Evolutionary conservation across 2,113 vertebrate genomes (phyloP).

Genomic region (Dasyurus viverrinus): DNA sequence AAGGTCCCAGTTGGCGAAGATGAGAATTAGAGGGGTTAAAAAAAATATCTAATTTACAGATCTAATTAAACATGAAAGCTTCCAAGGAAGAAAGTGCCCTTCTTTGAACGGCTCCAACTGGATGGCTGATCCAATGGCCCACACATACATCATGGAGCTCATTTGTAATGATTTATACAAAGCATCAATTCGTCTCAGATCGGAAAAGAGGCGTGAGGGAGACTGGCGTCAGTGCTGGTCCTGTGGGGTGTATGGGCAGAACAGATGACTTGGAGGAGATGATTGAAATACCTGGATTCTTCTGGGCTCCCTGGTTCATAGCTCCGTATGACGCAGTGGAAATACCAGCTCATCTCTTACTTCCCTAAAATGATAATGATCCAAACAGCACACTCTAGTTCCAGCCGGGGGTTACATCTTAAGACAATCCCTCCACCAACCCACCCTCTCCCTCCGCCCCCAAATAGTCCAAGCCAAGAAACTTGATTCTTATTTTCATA

Average conservation of each 20-base stretch:
- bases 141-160: background rate
- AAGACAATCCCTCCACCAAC: slow-evolving; percentile 4
- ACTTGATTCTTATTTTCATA: slow-evolving; percentile 58
- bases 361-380: background rate
- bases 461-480: slow-evolving; percentile 50
- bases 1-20: slow-evolving; percentile 51
- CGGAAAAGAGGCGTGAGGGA: slow-evolving; percentile 28
- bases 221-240: background rate
- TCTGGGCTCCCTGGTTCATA: slow-evolving; percentile 8
- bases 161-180: slow-evolving; percentile 30
- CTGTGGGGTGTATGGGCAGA: background rate
- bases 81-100: slow-evolving; percentile 43
- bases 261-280: background rate
- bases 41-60: slow-evolving; percentile 66
- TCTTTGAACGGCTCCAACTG: slow-evolving; percentile 21
- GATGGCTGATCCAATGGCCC: slow-evolving; percentile 21
- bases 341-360: background rate
- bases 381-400: background rate
- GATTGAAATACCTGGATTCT: background rate
- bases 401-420: background rate
- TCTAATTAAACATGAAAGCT: slow-evolving; percentile 73
- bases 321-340: slow-evolving; percentile 16
- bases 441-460: background rate
- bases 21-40: slow-evolving; percentile 49
- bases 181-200: slow-evolving; percentile 38